Evolutionary conservation across 30 jellyfish, hydroid and myxozoan genomes (phyloP).

Genomic region (Sanderia malayensis): DNA sequence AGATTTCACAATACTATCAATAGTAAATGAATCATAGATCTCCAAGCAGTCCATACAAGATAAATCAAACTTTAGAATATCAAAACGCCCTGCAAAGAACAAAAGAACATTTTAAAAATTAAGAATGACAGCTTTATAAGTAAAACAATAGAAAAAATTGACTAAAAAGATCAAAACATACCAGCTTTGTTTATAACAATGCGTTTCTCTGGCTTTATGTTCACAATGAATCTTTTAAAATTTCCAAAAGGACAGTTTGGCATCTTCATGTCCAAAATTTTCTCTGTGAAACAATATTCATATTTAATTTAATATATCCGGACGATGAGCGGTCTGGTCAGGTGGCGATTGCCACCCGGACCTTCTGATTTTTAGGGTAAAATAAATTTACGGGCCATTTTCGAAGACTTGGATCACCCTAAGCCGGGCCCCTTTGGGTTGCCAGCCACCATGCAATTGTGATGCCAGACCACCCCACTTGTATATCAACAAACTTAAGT

Average conservation of each 20-base stretch:
- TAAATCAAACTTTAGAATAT: neutral
- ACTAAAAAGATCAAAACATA: neutral
- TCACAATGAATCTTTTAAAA: neutral
- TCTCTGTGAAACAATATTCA: too few species aligned
- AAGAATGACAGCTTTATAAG: neutral
- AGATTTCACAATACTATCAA: neutral
- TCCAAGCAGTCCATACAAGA: neutral
- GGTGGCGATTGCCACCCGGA: too few species aligned
- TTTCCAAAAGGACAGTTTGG: neutral
- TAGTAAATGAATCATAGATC: neutral
- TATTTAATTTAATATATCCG: too few species aligned
- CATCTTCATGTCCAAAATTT: neutral
- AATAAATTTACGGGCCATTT: too few species aligned
- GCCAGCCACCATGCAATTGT: too few species aligned
- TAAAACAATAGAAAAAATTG: neutral
- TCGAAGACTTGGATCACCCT: too few species aligned
- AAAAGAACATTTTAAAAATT: neutral
- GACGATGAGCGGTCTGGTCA: too few species aligned
- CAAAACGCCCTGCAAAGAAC: neutral
- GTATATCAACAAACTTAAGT: too few species aligned
- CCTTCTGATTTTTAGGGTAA: too few species aligned
- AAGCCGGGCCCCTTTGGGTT: too few species aligned
- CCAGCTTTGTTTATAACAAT: neutral
- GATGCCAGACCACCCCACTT: too few species aligned
- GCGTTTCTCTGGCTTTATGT: neutral